A percentile compares a stretch with the other conserved stretches of the same genome.
phyloP scores from a whole-genome alignment of 2,797 vertebrate genomes.

The Neopelma chrysocephalum region DNA sequence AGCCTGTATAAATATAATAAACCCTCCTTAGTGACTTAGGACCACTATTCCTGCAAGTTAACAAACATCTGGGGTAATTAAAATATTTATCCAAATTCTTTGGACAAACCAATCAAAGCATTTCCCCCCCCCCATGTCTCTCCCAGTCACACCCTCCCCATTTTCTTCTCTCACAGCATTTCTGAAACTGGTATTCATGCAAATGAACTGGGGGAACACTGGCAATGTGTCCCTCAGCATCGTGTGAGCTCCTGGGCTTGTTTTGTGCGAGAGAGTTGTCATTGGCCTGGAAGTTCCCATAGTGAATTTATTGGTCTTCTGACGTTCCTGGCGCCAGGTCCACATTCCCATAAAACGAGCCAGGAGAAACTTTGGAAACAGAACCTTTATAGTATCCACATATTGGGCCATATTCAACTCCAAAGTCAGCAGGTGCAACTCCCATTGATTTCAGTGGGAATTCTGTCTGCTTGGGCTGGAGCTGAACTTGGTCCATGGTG shows the following conservation, averaged over 20 bases:
- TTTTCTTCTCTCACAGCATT: neutral
- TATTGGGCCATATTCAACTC: conserved; percentile 53
- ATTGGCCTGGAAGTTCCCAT: conserved; percentile 58
- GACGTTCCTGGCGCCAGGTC: conserved; percentile 50
- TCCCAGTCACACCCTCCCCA: neutral
- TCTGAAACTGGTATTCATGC: conserved; percentile 17
- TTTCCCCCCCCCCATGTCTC: neutral
- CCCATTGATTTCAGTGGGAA: conserved; percentile 58
- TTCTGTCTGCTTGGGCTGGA: conserved; percentile 44
- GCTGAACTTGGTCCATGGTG: conserved; percentile 47
- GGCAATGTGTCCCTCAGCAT: conserved; percentile 47
- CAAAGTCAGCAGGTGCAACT: conserved; percentile 60
- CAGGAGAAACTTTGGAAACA: conserved; percentile 63
- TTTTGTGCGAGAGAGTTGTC: conserved; percentile 7
- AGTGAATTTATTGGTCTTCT: conserved; percentile 58
- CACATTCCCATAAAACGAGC: conserved; percentile 61
- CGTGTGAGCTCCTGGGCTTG: conserved; percentile 50
- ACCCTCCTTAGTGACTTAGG: neutral
- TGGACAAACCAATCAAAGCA: neutral
- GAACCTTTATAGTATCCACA: conserved; percentile 47
- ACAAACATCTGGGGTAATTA: neutral
- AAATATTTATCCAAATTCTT: neutral
- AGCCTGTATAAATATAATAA: neutral
- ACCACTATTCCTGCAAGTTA: neutral
- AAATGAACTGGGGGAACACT: conserved; percentile 22